Percentiles rank a stretch among this genome's conserved stretches.
phyloP scores from a whole-genome alignment of 2,797 vertebrate genomes.

The Cryptoprocta ferox region DNA sequence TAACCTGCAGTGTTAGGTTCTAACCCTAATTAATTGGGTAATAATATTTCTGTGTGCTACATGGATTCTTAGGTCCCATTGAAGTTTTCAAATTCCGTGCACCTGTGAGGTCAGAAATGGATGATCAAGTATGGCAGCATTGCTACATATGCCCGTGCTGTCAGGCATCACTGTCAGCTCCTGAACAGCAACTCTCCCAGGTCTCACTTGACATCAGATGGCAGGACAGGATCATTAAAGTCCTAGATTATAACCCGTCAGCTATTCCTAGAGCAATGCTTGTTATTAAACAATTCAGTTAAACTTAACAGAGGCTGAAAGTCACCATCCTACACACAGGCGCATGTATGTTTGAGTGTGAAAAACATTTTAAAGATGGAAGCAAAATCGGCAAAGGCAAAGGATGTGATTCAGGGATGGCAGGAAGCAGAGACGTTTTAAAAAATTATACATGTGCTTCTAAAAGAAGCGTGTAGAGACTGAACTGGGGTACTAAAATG shows the following conservation, averaged over 20 bases:
- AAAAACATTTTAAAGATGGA: background rate
- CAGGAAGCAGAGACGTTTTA: background rate
- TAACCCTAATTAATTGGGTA: background rate
- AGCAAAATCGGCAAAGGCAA: background rate
- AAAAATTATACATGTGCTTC: background rate
- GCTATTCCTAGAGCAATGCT: background rate
- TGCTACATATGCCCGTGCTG: too few species aligned
- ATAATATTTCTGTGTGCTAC: background rate
- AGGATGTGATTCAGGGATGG: background rate
- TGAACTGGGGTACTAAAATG: background rate
- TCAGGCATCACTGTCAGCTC: background rate
- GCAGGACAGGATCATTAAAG: background rate
- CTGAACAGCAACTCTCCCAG: background rate
- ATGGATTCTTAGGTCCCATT: background rate
- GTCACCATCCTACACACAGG: background rate
- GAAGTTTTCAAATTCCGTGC: background rate
- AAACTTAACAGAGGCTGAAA: background rate
- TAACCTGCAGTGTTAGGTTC: background rate
- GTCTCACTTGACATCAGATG: background rate
- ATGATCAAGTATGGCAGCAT: background rate
- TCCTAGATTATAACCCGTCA: background rate
- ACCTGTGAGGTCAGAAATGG: background rate
- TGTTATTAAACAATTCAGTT: background rate
- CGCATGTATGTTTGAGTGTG: background rate
- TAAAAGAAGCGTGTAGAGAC: background rate